Evolutionary conservation across 2,797 vertebrate genomes (phyloP).

Genomic region (Tragopan temminckii): DNA sequence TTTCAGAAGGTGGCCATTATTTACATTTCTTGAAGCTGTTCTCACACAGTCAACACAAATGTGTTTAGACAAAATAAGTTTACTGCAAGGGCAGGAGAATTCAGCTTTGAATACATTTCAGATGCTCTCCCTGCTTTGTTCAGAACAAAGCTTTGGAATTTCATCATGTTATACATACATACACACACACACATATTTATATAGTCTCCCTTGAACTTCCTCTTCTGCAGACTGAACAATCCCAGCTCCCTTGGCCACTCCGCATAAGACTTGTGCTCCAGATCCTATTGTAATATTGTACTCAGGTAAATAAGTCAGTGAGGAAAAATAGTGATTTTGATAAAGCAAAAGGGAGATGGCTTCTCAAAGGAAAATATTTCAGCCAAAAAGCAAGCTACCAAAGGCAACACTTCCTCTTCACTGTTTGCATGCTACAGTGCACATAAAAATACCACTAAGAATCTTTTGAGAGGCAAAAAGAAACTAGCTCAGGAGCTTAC

Average conservation of each 20-base stretch:
- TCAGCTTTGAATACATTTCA: background rate
- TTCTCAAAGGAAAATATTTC: background rate
- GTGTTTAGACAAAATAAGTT: background rate
- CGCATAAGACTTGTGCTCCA: too few relatives aligned
- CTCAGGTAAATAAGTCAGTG: background rate
- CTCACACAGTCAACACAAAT: constrained; percentile 38
- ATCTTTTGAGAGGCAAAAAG: background rate
- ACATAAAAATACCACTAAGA: background rate
- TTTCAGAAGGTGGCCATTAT: background rate
- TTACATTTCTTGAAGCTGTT: constrained; percentile 46
- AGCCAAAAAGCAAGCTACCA: background rate
- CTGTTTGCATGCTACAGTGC: background rate
- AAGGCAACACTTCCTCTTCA: background rate
- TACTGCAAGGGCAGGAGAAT: background rate
- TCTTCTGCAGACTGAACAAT: too few relatives aligned
- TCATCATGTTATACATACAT: background rate
- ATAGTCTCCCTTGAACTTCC: too few relatives aligned
- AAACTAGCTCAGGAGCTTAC: background rate
- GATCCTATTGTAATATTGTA: background rate
- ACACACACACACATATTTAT: too few relatives aligned
- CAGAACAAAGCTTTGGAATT: background rate
- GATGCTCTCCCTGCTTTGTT: background rate
- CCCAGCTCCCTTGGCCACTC: too few relatives aligned
- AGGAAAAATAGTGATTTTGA: background rate
- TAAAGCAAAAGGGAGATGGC: background rate